Evolutionary conservation across 2,888 invertebrate genomes (phyloP).

Genomic region (Lepidonotus clava): DNA sequence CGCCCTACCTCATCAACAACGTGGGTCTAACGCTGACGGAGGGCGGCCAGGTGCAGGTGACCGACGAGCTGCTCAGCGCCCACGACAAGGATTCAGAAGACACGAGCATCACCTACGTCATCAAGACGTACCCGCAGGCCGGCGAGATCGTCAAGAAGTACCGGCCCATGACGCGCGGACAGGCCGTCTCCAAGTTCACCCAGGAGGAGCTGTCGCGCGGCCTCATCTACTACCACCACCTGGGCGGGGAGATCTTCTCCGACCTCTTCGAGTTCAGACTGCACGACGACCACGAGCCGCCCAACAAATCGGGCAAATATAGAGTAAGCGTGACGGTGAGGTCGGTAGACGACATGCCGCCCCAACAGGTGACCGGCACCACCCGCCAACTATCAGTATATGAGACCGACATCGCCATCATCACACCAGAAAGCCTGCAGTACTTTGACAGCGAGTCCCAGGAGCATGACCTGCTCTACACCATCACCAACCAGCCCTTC

Average conservation of each 20-base stretch:
- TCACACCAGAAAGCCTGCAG: conserved; percentile 74
- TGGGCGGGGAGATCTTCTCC: conserved; percentile 72
- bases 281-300: conserved; percentile 76
- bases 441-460: conserved; percentile 77
- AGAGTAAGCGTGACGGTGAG: conserved; percentile 74
- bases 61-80: conserved; percentile 72
- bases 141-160: conserved; percentile 76
- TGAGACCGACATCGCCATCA: conserved; percentile 75
- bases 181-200: conserved; percentile 73
- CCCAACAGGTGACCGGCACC: conserved; percentile 73
- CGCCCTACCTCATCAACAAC: conserved; percentile 77
- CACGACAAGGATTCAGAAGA: conserved; percentile 78
- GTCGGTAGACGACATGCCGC: conserved; percentile 78
- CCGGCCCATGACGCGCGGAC: conserved; percentile 72
- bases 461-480: conserved; percentile 73
- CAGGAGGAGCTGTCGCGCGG: conserved; percentile 78
- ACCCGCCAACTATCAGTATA: conserved; percentile 73
- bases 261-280: conserved; percentile 77
- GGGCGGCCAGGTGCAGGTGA: conserved; percentile 72
- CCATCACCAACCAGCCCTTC: conserved; percentile 77
- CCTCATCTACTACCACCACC: conserved; percentile 78
- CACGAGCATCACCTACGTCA: conserved; percentile 74
- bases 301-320: conserved; percentile 77
- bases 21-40: conserved; percentile 76
- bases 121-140: conserved; percentile 72